phyloP scores from a whole-genome alignment of 2,797 vertebrate species.

The Amazonetta brasiliensis region DNA sequence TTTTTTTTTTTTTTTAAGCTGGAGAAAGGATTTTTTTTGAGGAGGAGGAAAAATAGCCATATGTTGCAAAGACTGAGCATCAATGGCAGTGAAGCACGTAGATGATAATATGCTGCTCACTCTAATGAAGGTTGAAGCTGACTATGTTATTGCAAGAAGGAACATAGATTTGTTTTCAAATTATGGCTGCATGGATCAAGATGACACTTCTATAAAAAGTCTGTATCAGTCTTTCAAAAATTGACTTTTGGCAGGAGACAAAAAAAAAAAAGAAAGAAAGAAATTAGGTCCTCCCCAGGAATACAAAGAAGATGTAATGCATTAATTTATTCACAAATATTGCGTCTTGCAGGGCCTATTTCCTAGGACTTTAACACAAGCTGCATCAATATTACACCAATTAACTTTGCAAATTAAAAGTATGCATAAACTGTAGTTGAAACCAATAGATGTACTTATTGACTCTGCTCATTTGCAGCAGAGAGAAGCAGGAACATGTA shows the following conservation, averaged over 20 bases:
- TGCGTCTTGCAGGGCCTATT: background rate
- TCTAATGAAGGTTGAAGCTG: constrained; percentile 59
- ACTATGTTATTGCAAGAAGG: constrained; percentile 53
- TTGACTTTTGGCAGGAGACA: background rate
- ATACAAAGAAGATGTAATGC: constrained; percentile 3
- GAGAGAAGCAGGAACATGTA: background rate
- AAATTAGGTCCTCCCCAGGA: constrained; percentile 28
- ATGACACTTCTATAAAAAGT: constrained; percentile 46
- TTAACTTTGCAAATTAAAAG: constrained; percentile 42
- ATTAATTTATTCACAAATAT: constrained; percentile 30
- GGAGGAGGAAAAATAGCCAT: background rate
- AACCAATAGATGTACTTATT: background rate
- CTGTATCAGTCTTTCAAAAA: constrained; percentile 24
- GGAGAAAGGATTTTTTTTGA: constrained; percentile 11
- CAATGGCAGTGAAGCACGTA: background rate
- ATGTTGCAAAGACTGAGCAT: constrained; percentile 3
- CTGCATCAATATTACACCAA: background rate
- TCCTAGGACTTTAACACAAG: background rate
- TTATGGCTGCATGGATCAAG: constrained; percentile 17
- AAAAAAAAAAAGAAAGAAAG: constrained; percentile 7
- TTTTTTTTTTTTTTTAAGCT: background rate
- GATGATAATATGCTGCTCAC: background rate
- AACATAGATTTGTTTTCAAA: constrained; percentile 57
- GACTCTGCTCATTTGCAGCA: background rate
- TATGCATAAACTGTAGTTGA: background rate